Conservation (phyloP, 2,797 vertebrate species). For the Graptemys geographica region DNA sequence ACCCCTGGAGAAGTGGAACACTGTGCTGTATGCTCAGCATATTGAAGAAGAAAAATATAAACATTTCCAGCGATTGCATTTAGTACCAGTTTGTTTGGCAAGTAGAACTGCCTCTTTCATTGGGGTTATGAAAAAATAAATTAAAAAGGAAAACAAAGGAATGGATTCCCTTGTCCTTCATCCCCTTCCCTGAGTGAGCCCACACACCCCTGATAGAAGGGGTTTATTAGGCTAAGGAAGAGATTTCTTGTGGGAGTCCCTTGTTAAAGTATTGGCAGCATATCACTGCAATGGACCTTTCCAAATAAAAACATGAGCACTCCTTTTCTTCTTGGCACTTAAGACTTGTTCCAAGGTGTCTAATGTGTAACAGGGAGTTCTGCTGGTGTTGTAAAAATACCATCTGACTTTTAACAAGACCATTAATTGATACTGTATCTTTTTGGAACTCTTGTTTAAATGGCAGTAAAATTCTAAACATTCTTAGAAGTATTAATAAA, state of each 20-base stretch:
- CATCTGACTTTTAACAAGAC: slow-evolving; percentile 70
- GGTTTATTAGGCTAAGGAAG: slow-evolving; percentile 38
- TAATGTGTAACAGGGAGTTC: slow-evolving; percentile 41
- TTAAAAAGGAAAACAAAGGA: slow-evolving; percentile 26
- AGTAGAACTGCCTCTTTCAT: neutral
- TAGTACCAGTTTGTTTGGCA: neutral
- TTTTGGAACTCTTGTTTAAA: slow-evolving; percentile 73
- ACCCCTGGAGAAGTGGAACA: fast-evolving
- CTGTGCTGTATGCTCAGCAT: neutral
- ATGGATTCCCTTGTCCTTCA: neutral
- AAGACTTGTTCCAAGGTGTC: slow-evolving; percentile 15
- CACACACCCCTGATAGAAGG: neutral
- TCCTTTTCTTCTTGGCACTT: neutral
- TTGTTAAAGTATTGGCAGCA: slow-evolving; percentile 45
- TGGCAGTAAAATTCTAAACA: slow-evolving; percentile 72
- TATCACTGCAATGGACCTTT: slow-evolving; percentile 23
- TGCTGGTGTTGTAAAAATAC: slow-evolving; percentile 65
- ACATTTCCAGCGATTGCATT: neutral
- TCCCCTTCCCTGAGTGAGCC: slow-evolving; percentile 5
- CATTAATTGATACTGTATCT: slow-evolving; percentile 74
- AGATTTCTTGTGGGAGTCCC: slow-evolving; percentile 7
- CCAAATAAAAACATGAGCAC: slow-evolving; percentile 36
- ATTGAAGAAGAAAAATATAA: neutral
- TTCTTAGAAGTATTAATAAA: slow-evolving; percentile 72
- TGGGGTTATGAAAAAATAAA: neutral